These are phyloP conservation scores for Ptilonorhynchus violaceus DNA, from an alignment of 2,113 vertebrate genomes.

Conservation along the genomic window DNA sequence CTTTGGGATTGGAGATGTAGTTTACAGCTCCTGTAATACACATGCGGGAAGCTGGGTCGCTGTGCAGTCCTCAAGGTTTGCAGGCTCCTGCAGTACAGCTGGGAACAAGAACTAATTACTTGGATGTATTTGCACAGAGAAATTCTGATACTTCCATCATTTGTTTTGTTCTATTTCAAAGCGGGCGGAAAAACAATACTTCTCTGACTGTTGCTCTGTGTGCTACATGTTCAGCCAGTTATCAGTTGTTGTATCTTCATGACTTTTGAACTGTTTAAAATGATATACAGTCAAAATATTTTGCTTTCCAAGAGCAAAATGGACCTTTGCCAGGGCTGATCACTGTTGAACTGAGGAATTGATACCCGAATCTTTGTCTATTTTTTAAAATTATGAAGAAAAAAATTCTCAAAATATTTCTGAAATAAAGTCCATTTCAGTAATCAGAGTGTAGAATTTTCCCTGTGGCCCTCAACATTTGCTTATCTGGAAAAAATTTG, in stretches of 20 bases:
- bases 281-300: not conserved
- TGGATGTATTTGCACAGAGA: not conserved
- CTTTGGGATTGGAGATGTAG: not conserved
- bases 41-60: not conserved
- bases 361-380: not conserved
- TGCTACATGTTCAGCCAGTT: not conserved
- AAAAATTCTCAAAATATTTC: not conserved
- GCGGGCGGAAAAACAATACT: not conserved
- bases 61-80: not conserved
- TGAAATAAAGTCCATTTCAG: not conserved
- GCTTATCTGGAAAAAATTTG: not conserved
- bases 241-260: not conserved
- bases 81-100: not conserved
- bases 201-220: not conserved
- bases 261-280: not conserved
- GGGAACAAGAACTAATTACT: not conserved
- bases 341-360: not conserved
- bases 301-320: not conserved
- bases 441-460: not conserved
- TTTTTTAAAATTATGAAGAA: not conserved
- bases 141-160: not conserved
- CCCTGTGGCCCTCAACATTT: rapidly evolving
- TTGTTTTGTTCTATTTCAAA: not conserved
- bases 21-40: not conserved
- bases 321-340: not conserved